Evolutionary conservation across 2,888 invertebrate species (phyloP).

Genomic region (Timandra comae): DNA sequence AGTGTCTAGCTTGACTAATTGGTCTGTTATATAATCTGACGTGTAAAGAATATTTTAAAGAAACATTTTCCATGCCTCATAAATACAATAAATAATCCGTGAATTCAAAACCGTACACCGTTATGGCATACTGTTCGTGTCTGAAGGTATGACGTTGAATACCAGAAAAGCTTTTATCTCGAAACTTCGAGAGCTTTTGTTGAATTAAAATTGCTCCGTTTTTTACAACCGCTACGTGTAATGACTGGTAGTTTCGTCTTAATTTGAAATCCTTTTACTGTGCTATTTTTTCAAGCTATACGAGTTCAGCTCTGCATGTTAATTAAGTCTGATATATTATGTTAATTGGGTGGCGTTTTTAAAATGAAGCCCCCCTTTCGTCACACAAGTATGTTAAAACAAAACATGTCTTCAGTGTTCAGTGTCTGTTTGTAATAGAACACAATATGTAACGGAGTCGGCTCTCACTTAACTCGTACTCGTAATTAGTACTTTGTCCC

Average conservation of each 20-base stretch:
- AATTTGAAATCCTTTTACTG: slow-evolving; percentile 7
- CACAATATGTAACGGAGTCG: slow-evolving; percentile 48
- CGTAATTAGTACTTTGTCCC: slow-evolving; percentile 69
- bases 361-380: too few relatives aligned
- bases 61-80: too few relatives aligned
- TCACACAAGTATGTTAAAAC: too few relatives aligned
- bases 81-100: too few relatives aligned
- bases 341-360: too few relatives aligned
- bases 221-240: slow-evolving; percentile 20
- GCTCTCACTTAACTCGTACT: slow-evolving; percentile 38
- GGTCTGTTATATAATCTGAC: too few relatives aligned
- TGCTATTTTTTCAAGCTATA: slow-evolving; percentile 12
- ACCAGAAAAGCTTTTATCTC: slow-evolving; percentile 29
- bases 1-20: too few relatives aligned
- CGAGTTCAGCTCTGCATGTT: too few relatives aligned
- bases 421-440: too few relatives aligned
- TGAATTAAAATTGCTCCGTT: slow-evolving; percentile 34
- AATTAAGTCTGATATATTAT: too few relatives aligned
- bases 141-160: slow-evolving; percentile 27
- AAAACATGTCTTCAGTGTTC: too few relatives aligned
- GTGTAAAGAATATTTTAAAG: too few relatives aligned
- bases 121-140: slow-evolving; percentile 34
- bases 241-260: slow-evolving; percentile 6
- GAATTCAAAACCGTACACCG: slow-evolving; percentile 40
- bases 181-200: slow-evolving; percentile 34